Evolutionary conservation across 2,797 vertebrate species (phyloP).

Genomic region (Pangasius sanitwongsei): DNA sequence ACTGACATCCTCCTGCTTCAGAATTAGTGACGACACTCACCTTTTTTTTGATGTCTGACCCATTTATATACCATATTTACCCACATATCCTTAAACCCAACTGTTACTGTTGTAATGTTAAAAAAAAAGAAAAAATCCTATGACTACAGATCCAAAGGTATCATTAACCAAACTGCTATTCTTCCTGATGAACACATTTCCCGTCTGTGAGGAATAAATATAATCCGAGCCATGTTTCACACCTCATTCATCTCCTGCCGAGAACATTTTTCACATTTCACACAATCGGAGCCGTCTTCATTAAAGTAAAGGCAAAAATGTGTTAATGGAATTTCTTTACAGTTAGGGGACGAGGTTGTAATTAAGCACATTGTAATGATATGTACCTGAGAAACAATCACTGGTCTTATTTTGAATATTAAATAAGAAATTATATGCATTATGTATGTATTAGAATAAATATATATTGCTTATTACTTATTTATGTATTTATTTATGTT

Average conservation of each 20-base stretch:
- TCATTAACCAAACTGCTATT: not conserved
- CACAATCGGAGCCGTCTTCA: not conserved
- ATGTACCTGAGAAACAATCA: not conserved
- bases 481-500: not conserved
- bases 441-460: too few species aligned
- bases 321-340: not conserved
- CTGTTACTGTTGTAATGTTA: not conserved
- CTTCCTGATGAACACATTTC: not conserved
- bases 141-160: not conserved
- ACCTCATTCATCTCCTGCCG: not conserved
- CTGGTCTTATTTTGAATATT: not conserved
- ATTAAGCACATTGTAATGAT: not conserved
- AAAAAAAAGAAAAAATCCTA: not conserved
- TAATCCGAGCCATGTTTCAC: not conserved
- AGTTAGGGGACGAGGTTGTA: not conserved
- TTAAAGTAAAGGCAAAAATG: not conserved
- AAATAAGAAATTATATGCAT: not conserved
- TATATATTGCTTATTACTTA: not conserved
- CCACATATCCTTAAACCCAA: not conserved
- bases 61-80: not conserved
- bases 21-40: not conserved
- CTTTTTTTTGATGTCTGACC: not conserved
- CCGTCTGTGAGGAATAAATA: not conserved
- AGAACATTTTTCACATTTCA: not conserved
- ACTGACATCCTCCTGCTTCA: not conserved